Percentiles rank a stretch among this genome's conserved stretches.
Evolutionary conservation across 2,888 invertebrate genomes (phyloP).

Genomic region (Spicauda simplicius): DNA sequence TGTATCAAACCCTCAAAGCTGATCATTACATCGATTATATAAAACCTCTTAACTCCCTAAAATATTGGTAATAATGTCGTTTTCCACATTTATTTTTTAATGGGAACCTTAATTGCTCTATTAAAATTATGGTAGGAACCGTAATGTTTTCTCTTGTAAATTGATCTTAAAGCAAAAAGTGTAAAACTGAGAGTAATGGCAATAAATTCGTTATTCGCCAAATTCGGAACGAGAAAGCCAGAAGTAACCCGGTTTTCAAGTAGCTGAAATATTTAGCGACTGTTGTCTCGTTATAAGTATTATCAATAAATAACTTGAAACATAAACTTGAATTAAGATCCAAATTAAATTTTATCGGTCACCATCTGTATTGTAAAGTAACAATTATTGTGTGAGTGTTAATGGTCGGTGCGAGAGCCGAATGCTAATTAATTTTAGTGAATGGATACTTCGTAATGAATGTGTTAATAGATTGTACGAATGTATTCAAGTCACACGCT

Average conservation of each 20-base stretch:
- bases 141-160: not conserved
- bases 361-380: slow-evolving; percentile 36
- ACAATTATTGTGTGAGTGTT: slow-evolving; percentile 41
- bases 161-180: not conserved
- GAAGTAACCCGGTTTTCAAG: not conserved
- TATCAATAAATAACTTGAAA: not conserved
- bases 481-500: not conserved
- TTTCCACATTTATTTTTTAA: not conserved
- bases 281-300: not conserved
- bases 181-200: not conserved
- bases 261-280: not conserved
- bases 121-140: not conserved
- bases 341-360: slow-evolving; percentile 15
- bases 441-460: slow-evolving; percentile 25
- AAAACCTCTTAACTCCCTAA: too few relatives aligned
- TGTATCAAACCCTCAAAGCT: too few relatives aligned
- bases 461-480: slow-evolving; percentile 22
- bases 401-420: slow-evolving; percentile 37
- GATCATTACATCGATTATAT: too few relatives aligned
- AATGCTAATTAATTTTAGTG: slow-evolving; percentile 38
- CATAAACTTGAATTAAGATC: slow-evolving; percentile 6
- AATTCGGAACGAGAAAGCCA: not conserved
- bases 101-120: not conserved
- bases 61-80: slow-evolving; percentile 10
- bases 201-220: not conserved